Conservation (phyloP, 2,888 invertebrate species). For the Acanthopleura granulata region DNA sequence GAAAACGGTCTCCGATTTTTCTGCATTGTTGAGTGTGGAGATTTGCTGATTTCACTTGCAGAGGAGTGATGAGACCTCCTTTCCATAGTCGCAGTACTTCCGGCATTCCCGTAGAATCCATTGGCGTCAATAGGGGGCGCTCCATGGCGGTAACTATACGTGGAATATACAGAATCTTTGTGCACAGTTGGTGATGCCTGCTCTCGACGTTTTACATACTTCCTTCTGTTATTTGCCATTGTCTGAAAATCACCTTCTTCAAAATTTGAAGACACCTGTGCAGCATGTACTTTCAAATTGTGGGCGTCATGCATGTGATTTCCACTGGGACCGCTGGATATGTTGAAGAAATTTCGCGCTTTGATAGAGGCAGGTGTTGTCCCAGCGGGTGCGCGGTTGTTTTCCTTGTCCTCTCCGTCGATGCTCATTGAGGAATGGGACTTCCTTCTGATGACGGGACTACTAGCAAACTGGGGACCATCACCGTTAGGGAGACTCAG, state of each 20-base stretch:
- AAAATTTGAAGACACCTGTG: background rate
- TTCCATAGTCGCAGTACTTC: background rate
- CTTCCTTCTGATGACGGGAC: constrained; percentile 14
- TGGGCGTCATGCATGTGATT: background rate
- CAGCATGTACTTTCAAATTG: constrained; percentile 3
- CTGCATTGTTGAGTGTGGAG: background rate
- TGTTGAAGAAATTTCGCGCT: background rate
- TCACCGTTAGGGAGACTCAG: constrained; percentile 5
- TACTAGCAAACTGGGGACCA: constrained; percentile 12
- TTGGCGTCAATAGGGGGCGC: background rate
- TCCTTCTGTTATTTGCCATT: background rate
- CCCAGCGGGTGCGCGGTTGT: background rate
- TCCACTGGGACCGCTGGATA: background rate
- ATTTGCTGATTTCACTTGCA: background rate
- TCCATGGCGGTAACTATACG: background rate
- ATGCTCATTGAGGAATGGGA: constrained; percentile 2
- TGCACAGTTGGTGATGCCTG: background rate
- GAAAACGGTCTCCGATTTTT: background rate
- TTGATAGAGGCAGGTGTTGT: background rate
- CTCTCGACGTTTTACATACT: constrained; percentile 8
- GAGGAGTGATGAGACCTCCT: background rate
- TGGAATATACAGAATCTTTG: background rate
- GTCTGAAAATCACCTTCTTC: background rate
- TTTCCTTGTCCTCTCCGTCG: constrained; percentile 14
- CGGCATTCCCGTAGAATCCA: background rate